These are phyloP conservation scores for Sinhomidia bicolor DNA, from an alignment of 2,888 invertebrate genomes.

Conservation along the genomic window DNA sequence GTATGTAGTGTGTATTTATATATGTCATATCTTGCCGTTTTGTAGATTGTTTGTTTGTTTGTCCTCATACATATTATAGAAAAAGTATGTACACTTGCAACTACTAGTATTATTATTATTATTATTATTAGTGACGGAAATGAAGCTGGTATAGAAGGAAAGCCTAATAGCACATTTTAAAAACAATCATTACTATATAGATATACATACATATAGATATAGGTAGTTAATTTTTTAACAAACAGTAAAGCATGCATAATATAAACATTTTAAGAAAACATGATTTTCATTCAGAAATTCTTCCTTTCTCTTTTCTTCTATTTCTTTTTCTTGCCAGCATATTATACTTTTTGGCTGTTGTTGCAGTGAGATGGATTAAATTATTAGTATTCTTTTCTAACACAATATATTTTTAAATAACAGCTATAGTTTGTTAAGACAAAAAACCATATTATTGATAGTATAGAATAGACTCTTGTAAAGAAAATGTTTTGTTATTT, in stretches of 20 bases:
- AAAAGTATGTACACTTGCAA: too few relatives aligned
- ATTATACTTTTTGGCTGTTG: slow-evolving; percentile 12
- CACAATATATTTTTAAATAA: too few relatives aligned
- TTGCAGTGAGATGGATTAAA: slow-evolving; percentile 27
- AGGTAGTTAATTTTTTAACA: too few relatives aligned
- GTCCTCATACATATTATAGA: too few relatives aligned
- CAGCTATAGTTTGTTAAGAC: background rate
- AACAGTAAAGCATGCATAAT: background rate
- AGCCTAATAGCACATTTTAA: background rate
- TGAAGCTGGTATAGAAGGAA: background rate
- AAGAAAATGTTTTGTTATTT: background rate
- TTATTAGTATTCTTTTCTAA: too few relatives aligned
- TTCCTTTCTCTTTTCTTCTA: background rate
- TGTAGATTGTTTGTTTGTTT: background rate
- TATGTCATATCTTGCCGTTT: slow-evolving; percentile 24
- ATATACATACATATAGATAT: too few relatives aligned
- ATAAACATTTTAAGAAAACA: background rate
- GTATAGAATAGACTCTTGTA: background rate
- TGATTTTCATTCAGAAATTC: background rate
- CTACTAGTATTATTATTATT: too few relatives aligned
- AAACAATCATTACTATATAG: background rate
- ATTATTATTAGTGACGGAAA: background rate
- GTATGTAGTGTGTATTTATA: too few relatives aligned
- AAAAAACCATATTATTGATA: too few relatives aligned
- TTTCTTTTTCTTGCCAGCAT: background rate